These are phyloP conservation scores for Dipodomys ordii DNA, from an alignment of 2,113 vertebrate genomes.

Conservation along the genomic window DNA sequence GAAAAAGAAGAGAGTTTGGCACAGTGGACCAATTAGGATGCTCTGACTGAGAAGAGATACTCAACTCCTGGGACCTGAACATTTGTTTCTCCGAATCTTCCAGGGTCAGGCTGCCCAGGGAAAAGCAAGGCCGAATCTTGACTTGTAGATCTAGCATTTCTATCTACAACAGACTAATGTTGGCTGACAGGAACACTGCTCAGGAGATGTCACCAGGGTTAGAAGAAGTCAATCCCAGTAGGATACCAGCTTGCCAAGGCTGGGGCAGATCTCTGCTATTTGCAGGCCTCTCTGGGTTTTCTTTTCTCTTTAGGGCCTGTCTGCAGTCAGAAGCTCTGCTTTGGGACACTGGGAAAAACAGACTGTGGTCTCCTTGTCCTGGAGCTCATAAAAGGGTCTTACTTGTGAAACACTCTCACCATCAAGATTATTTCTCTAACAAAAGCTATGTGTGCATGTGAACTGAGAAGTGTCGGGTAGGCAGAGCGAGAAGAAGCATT, in stretches of 20 bases:
- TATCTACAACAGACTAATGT: neutral
- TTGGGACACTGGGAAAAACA: neutral
- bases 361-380: neutral
- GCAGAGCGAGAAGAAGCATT: neutral
- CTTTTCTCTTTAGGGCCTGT: conserved; percentile 1
- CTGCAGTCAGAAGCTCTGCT: neutral
- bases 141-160: neutral
- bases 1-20: no score
- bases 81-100: conserved; percentile 22
- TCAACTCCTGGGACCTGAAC: conserved; percentile 58
- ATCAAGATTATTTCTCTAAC: neutral
- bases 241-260: neutral
- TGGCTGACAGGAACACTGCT: neutral
- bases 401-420: neutral
- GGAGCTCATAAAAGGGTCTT: neutral
- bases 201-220: neutral
- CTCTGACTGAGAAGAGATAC: conserved; percentile 46
- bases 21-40: no score
- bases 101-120: neutral
- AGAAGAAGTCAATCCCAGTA: neutral
- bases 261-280: neutral
- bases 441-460: neutral
- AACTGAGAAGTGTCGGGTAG: neutral
- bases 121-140: neutral
- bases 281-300: neutral